Conservation (phyloP, 2,888 invertebrate genomes). For the Diaperis boleti region DNA sequence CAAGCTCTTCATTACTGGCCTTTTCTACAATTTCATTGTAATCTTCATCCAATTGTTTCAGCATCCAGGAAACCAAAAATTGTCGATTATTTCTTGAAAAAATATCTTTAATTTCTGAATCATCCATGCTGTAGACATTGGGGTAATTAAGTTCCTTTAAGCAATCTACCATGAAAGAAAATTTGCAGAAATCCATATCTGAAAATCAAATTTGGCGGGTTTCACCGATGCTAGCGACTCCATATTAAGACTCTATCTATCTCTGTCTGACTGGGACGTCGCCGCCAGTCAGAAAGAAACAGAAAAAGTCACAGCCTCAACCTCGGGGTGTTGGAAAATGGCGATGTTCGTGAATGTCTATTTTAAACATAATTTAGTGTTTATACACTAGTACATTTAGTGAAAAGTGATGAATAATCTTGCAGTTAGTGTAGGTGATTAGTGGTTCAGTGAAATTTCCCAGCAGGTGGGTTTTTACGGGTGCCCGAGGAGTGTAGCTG, state of each 20-base stretch:
- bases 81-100: constrained; percentile 52
- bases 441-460: not conserved
- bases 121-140: constrained; percentile 49
- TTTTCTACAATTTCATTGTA: constrained; percentile 38
- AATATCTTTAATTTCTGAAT: constrained; percentile 51
- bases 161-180: constrained; percentile 42
- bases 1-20: constrained; percentile 42
- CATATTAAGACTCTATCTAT: not conserved
- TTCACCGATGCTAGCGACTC: not conserved
- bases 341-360: constrained; percentile 11
- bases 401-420: constrained; percentile 1
- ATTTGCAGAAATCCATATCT: constrained; percentile 8
- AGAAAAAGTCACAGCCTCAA: constrained; percentile 10
- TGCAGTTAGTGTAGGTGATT: not conserved
- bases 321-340: constrained; percentile 17
- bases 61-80: constrained; percentile 54
- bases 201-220: constrained; percentile 18
- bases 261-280: not conserved
- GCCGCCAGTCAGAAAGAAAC: not conserved
- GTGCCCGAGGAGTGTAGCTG: constrained; percentile 1
- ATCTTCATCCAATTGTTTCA: constrained; percentile 47
- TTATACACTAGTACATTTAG: not conserved
- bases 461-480: constrained; percentile 1
- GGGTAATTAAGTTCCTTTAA: constrained; percentile 52
- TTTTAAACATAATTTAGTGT: constrained; percentile 22